Percentiles rank a stretch among this genome's conserved stretches.
Conservation (phyloP, 2,113 vertebrate genomes). For the Motacilla tschutschensis region DNA sequence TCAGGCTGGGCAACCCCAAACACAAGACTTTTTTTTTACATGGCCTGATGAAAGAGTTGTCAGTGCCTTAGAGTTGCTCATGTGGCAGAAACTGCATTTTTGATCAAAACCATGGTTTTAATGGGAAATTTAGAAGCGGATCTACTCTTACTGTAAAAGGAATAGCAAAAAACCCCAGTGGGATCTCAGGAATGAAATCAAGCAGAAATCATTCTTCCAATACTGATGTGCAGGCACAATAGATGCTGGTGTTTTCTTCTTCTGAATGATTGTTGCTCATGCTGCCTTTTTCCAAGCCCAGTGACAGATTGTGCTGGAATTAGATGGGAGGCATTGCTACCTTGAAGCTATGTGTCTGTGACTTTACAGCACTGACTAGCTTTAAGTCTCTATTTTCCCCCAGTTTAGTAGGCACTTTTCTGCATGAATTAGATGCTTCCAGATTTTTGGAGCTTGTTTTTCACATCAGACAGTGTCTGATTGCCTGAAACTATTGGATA, state of each 20-base stretch:
- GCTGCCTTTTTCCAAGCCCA: background rate
- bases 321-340: background rate
- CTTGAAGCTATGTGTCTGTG: background rate
- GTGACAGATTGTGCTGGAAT: slow-evolving; percentile 8
- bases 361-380: background rate
- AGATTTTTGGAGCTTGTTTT: background rate
- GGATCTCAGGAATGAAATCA: background rate
- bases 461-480: background rate
- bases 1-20: background rate
- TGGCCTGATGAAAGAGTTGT: background rate
- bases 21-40: background rate
- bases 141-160: background rate
- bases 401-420: background rate
- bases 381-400: background rate
- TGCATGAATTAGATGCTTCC: background rate
- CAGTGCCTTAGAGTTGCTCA: background rate
- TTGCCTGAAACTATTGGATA: background rate
- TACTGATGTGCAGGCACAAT: background rate
- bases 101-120: background rate
- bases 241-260: background rate
- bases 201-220: background rate
- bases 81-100: background rate
- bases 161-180: background rate
- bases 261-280: background rate
- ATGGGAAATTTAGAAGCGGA: background rate